Evolutionary conservation across 2,797 vertebrate species (phyloP).

Genomic region (Helarctos malayanus): DNA sequence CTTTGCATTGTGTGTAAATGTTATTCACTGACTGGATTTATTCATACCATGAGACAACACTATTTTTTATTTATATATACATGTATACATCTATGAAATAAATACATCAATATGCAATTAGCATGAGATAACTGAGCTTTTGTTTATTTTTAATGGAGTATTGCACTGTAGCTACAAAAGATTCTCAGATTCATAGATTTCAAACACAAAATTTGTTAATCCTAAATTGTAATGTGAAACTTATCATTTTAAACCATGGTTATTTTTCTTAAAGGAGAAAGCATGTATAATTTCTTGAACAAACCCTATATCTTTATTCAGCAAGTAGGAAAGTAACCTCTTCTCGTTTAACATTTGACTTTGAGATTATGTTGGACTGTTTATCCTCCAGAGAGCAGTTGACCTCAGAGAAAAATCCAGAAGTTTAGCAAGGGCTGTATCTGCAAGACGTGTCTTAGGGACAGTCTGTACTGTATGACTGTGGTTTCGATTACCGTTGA

Average conservation of each 20-base stretch:
- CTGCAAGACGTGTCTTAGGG: not conserved
- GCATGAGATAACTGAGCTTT: not conserved
- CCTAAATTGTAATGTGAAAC: not conserved
- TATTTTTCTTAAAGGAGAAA: slow-evolving; percentile 28
- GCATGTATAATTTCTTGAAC: not conserved
- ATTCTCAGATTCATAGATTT: not conserved
- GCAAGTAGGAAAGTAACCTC: not conserved
- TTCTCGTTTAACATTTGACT: not conserved
- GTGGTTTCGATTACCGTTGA: not conserved
- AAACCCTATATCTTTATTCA: not conserved
- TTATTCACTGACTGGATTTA: slow-evolving; percentile 70
- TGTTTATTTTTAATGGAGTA: not conserved
- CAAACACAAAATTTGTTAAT: not conserved
- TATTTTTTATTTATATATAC: slow-evolving; percentile 83
- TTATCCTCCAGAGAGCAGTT: not conserved
- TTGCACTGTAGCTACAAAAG: not conserved
- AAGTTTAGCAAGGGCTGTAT: not conserved
- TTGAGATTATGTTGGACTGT: not conserved
- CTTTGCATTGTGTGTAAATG: slow-evolving; percentile 56
- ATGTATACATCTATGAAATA: slow-evolving; percentile 65
- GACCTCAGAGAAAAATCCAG: not conserved
- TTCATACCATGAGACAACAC: slow-evolving; percentile 76
- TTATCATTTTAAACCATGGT: not conserved
- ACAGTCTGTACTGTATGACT: too few relatives aligned
- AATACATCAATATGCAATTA: slow-evolving; percentile 31